Conservation (phyloP, 2,888 invertebrate species). For the Pyralis farinalis region DNA sequence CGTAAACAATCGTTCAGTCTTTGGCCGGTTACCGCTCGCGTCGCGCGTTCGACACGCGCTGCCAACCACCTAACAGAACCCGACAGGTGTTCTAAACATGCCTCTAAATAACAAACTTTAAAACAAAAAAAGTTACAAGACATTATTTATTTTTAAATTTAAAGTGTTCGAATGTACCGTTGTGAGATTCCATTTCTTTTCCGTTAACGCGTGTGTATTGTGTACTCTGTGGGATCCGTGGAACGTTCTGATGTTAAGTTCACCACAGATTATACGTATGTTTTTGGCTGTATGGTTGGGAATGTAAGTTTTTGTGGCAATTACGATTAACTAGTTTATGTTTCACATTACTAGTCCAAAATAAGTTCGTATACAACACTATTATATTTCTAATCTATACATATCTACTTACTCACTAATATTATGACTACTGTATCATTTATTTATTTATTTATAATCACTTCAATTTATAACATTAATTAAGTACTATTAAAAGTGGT, state of each 20-base stretch:
- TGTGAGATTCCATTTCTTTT: conserved; percentile 38
- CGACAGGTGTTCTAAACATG: conserved; percentile 47
- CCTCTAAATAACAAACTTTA: conserved; percentile 34
- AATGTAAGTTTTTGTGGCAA: conserved; percentile 2
- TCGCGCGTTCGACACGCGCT: conserved; percentile 36
- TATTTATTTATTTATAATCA: too few relatives aligned
- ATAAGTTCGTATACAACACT: too few relatives aligned
- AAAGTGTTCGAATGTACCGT: conserved; percentile 34
- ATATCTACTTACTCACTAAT: too few relatives aligned
- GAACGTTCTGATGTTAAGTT: conserved; percentile 31
- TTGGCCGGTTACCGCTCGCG: conserved; percentile 61
- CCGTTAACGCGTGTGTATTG: conserved; percentile 53
- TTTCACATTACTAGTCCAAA: too few relatives aligned
- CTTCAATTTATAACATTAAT: too few relatives aligned
- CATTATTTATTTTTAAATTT: conserved; percentile 41
- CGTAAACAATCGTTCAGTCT: conserved; percentile 76
- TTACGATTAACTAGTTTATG: too few relatives aligned
- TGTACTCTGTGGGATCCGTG: conserved; percentile 49
- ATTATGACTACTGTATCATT: too few relatives aligned
- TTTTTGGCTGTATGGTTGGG: conserved; percentile 7
- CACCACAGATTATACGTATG: conserved; percentile 15
- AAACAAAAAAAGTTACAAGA: conserved; percentile 42
- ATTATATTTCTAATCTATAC: too few relatives aligned
- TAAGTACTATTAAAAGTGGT: too few relatives aligned
- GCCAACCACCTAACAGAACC: conserved; percentile 36